Conservation (phyloP, 2,113 vertebrate genomes). For the Stegastes partitus region DNA sequence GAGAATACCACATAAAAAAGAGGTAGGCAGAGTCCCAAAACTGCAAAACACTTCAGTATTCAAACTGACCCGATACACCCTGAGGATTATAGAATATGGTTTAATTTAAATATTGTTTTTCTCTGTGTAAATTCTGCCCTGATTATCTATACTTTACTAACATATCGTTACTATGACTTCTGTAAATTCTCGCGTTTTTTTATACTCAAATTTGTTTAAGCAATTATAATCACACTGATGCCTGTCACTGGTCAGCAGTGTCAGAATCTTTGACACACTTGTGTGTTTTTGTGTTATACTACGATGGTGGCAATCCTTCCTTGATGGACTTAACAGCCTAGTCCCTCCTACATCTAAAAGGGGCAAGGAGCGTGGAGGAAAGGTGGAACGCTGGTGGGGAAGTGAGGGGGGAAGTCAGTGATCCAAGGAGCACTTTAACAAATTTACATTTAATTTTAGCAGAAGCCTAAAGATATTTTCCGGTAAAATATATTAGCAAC, state of each 20-base stretch:
- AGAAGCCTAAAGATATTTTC: conserved; percentile 87
- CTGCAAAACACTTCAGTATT: not conserved
- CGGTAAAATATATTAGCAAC: conserved; percentile 82
- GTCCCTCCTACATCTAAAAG: conserved; percentile 60
- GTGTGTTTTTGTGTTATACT: conserved; percentile 37
- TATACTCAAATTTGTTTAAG: not conserved
- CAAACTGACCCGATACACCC: not conserved
- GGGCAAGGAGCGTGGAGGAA: conserved; percentile 58
- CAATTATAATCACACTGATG: not conserved
- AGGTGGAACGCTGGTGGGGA: conserved; percentile 66
- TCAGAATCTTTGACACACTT: conserved; percentile 22
- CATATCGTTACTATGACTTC: not conserved
- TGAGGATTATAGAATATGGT: not conserved
- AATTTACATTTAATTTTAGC: conserved; percentile 87
- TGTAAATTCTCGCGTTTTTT: not conserved
- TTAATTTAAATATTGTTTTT: not conserved
- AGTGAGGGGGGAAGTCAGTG: conserved; percentile 76
- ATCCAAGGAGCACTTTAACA: conserved; percentile 87
- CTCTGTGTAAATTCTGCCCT: not conserved
- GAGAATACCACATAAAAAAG: not conserved
- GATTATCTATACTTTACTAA: not conserved
- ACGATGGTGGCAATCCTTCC: conserved; percentile 61
- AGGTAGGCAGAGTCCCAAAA: not conserved
- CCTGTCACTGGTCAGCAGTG: not conserved
- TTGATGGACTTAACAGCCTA: conserved; percentile 67